Evolutionary conservation across 2,888 invertebrate genomes (phyloP).

Genomic region (Caenorhabditis becei): DNA sequence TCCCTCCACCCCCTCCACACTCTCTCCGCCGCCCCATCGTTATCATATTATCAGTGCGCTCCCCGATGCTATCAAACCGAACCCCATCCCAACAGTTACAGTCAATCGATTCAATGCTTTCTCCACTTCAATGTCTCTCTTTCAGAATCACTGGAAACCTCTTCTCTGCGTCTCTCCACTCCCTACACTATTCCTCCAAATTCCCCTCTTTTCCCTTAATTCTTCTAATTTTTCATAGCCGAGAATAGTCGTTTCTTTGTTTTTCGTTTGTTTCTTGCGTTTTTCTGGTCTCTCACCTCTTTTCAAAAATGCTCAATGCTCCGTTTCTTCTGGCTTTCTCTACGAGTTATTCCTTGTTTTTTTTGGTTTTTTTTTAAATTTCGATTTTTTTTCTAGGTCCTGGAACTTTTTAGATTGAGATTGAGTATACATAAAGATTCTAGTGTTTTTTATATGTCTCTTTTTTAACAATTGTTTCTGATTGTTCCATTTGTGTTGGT

Average conservation of each 20-base stretch:
- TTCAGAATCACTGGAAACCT: neutral
- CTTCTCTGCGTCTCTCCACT: neutral
- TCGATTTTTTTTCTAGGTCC: slow-evolving; percentile 10
- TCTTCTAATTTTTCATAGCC: neutral
- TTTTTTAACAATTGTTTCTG: too few relatives aligned
- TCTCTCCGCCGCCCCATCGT: slow-evolving; percentile 3
- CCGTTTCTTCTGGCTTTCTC: neutral
- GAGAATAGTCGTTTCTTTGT: neutral
- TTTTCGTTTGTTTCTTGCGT: neutral
- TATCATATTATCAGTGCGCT: slow-evolving; percentile 37
- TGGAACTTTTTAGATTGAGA: neutral
- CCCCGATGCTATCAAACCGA: too few relatives aligned
- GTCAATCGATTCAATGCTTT: neutral
- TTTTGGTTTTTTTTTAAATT: too few relatives aligned
- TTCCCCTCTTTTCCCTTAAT: neutral
- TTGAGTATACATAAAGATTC: too few relatives aligned
- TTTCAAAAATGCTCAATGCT: neutral
- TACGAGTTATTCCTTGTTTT: slow-evolving; percentile 20
- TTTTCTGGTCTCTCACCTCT: neutral
- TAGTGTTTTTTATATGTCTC: too few relatives aligned
- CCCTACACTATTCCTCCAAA: neutral
- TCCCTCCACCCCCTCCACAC: neutral
- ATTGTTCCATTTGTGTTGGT: neutral
- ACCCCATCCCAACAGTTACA: slow-evolving; percentile 6
- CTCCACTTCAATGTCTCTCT: neutral